These are phyloP conservation scores for Oligia strigilis DNA, from an alignment of 2,888 invertebrate genomes.

Conservation along the genomic window DNA sequence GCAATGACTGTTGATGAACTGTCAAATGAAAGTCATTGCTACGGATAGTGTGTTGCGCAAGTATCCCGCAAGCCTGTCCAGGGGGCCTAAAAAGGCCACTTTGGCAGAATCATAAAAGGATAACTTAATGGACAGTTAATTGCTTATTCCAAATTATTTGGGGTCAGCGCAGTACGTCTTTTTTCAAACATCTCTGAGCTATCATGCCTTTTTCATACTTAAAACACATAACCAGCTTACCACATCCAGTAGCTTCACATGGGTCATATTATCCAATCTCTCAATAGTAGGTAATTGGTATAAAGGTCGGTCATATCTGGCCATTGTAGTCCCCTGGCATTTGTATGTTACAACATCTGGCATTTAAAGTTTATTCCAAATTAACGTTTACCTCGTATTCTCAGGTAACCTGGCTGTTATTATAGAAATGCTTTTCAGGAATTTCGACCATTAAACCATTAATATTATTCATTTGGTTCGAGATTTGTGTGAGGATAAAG, in stretches of 20 bases:
- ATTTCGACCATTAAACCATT: conserved; percentile 49
- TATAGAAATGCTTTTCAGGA: conserved; percentile 59
- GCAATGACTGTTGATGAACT: no score
- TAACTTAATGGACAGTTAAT: no score
- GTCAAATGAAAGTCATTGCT: no score
- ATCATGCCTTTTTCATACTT: neutral
- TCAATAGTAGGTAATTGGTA: conserved; percentile 57
- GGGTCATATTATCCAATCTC: conserved; percentile 38
- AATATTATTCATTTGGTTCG: conserved; percentile 39
- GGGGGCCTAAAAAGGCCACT: no score
- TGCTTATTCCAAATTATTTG: neutral
- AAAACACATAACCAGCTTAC: neutral
- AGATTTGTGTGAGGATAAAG: conserved; percentile 43
- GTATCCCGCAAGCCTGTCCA: no score
- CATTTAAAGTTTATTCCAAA: conserved; percentile 70
- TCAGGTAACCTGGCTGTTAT: conserved; percentile 42
- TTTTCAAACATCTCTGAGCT: neutral
- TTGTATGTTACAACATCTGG: conserved; percentile 61
- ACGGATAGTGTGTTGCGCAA: no score
- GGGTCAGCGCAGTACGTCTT: neutral
- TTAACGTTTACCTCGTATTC: conserved; percentile 51
- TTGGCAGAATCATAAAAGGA: no score
- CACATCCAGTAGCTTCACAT: conserved; percentile 39
- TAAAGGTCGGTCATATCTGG: conserved; percentile 64
- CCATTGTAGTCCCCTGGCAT: conserved; percentile 67